Base-by-base conservation (phyloP, 2,888 invertebrate species). In the Drosophila phalerata region DNA sequence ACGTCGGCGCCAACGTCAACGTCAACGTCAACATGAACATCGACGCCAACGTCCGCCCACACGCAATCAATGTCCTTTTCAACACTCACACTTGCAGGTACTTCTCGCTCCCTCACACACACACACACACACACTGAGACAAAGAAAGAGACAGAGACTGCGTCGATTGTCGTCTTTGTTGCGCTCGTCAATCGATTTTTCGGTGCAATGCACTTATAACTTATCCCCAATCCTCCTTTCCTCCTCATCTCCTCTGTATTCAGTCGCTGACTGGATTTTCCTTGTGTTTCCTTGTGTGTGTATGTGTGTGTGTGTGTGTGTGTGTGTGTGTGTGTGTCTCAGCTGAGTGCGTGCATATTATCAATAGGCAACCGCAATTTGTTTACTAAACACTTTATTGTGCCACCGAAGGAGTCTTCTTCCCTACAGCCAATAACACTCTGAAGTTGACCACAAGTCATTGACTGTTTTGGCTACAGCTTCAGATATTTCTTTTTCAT, bases 341-440 rank as follows among this genome's bases (percentile, higher is more conserved):
- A 40, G 66, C 66, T 69, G 63, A 57, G 67, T 79, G 76, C 62
- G 69, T 69, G 64, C 75, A 85, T 81, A 81, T 88, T 85, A 85
- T 86, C 76, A 76, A 88, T 81, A 85, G 84, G 69, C 86, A 86
- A 67, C 84, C 88, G 78, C 88, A 86, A 85, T 86, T 85, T 85
- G 88, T 85, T 88, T 85, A 88, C 87, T 83, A 85, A 88, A 88
- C 88, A 88, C 81, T 88, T 86, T 84, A 84, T 81, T 81, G 86
- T 85, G 88, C 88, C 86, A 88, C 85, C 76, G 73, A 70, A 72
- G 58, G 47, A 76, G 65, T 38, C 47, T 15, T 38, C 55, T 22
- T 22, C 22, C 30, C 57, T 55, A 28, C 37, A 45, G 3, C 30
- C 47, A 28, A 28, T n/a, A 11, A 47, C 48, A 32, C 47, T 38